Evolutionary conservation across 2,888 invertebrate species (phyloP), one percentile per base, ranked within the genome.

Genomic region (Apeira syringaria): DNA sequence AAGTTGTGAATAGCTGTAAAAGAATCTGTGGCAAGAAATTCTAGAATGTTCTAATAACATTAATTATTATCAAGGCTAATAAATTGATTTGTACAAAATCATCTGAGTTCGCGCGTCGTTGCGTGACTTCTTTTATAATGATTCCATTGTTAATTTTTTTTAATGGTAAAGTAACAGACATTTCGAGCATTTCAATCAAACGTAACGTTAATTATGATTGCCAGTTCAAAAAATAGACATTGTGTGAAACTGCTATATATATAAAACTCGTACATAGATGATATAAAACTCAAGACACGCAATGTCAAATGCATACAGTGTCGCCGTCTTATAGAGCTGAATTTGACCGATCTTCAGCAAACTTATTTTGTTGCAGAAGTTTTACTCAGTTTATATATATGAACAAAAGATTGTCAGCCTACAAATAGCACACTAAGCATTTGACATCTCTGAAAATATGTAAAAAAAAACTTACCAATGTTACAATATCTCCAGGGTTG

Each of bases 401-500:
- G 7, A 22, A n/a, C 5, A 13, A 29, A 8, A 31, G 18, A n/a
- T 24, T 22, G 24, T 13, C 13, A 13, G 11, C 12, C 4, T 10
- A 15, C 3, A 33, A 25, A 33, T 2, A 24, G 5, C 4, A 1
- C 22, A 27, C 15, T 7, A 33, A 44, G 27, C 29, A 45, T 36
- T 35, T 22, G 32, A 24, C 40, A 47, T 9, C 20, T 13, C 7
- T 11, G 20, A 27, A 35, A 51, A 38, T 22, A 22, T 38, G 17
- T 48, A 34, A 56, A 53, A 54, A 61, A 58, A 18, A 8, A 92
- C 93, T 93, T 75, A 96, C 96, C 94, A 95, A 91, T 29, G 95
- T 92, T 34, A 94, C 93, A 66, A 94, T 92, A 81, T 96, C 94
- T 64, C 94, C 93, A 0, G 95, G 94, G 68, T 93, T 92, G 33